Base-by-base conservation (phyloP, 92 coral and sea anemone species). In the Porites evermanni region DNA sequence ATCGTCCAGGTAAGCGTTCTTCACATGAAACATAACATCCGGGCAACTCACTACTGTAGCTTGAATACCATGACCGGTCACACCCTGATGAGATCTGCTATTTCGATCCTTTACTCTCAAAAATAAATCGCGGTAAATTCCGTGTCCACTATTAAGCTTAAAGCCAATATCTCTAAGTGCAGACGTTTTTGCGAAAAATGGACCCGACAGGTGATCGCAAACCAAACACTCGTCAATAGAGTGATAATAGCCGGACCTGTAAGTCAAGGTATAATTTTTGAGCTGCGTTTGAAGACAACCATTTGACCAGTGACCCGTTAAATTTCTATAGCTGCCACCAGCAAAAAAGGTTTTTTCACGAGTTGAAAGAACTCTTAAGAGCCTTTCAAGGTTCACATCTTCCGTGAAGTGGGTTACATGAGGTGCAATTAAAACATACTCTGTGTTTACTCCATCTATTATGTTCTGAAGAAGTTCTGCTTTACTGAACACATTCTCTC, bases 391-490 rank as follows among this genome's bases (percentile, higher is more conserved):
- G 74, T 86, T 87, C 4, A 86, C 75, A n/a, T 89, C 89, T 11
- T 84, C 51, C 74, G 91, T 90, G 63, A 97, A 97, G 56, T 71
- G 92, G 64, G 90, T 90, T 53, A 95, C 67, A 56, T 90, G 78
- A 18, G 93, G 94, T 3, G 95, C 99, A 78, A 97, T 78, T 20
- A 95, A 69, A 47, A 90, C 83, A 70, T 93, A 97, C 21, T 93
- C 91, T 8, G 98, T 97, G 19, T 88, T 74, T 19, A 97, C 68
- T 14, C 67, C 78, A 56, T 86, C 63, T 13, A 95, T 84, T 73
- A 91, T 66, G 32, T 83, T 75, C 53, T 89, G 94, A 58, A 92
- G 54, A 23, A 90, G 18, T 53, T 86, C 85, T 71, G 80, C 69
- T 13, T 72, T 91, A 60, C 66, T 90, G 29, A 60, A 75, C 72